Conservation (phyloP, 2,113 vertebrate species). For the Microcebus lehilahytsara region DNA sequence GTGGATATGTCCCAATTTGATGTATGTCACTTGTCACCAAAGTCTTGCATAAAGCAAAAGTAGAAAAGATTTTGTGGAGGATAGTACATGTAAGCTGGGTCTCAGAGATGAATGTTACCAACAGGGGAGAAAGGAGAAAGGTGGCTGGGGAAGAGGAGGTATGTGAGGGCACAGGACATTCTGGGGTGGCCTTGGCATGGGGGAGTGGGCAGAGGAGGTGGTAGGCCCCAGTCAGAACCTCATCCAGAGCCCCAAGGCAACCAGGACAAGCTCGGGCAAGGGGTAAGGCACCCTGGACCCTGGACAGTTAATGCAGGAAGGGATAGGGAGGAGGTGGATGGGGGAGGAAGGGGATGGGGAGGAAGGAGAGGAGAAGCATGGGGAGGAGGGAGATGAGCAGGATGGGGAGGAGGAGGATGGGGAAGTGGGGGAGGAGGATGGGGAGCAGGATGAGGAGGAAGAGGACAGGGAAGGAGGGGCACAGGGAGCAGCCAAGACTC, state of each 20-base stretch:
- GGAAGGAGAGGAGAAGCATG: too few relatives aligned
- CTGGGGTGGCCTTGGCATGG: background rate
- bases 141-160: too few relatives aligned
- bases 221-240: background rate
- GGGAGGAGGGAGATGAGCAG: background rate
- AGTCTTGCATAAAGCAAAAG: background rate
- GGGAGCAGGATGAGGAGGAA: too few relatives aligned
- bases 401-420: too few relatives aligned
- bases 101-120: background rate
- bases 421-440: background rate
- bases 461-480: background rate
- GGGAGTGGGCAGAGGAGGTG: too few relatives aligned
- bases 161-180: accelerated
- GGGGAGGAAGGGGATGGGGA: too few relatives aligned
- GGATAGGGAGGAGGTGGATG: too few relatives aligned
- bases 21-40: background rate
- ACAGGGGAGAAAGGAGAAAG: background rate
- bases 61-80: background rate
- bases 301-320: background rate
- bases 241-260: background rate
- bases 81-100: background rate
- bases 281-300: background rate
- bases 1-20: background rate
- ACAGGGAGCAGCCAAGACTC: too few relatives aligned
- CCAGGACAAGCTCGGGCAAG: too few relatives aligned